phyloP scores from a whole-genome alignment of 2,797 vertebrate genomes.

The Crax fasciolata region DNA sequence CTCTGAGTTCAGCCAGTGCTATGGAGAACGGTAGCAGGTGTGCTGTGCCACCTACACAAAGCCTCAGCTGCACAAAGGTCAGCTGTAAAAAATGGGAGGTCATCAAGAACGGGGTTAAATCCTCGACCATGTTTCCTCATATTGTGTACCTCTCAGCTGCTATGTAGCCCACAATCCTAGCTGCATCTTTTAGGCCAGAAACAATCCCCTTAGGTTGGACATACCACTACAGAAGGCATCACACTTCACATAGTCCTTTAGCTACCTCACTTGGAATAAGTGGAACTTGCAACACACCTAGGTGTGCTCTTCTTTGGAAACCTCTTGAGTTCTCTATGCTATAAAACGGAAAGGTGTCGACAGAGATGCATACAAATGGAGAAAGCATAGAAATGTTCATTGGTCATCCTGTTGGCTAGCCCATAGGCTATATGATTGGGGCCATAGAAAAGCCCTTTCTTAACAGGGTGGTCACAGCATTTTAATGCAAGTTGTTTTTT shows the following conservation, averaged over 20 bases:
- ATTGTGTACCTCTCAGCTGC: not conserved
- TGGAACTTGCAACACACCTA: rapidly evolving
- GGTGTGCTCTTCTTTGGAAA: not conserved
- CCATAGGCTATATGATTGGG: not conserved
- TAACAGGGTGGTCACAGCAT: not conserved
- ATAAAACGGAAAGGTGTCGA: not conserved
- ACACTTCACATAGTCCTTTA: not conserved
- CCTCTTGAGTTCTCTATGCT: not conserved
- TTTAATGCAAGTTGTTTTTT: not conserved
- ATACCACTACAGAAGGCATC: not conserved
- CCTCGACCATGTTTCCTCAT: not conserved
- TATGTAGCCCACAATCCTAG: not conserved
- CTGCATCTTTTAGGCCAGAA: not conserved
- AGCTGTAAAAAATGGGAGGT: not conserved
- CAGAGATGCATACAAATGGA: not conserved
- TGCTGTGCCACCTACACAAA: not conserved
- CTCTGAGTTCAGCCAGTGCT: not conserved
- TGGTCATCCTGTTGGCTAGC: not conserved
- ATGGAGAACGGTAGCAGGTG: not conserved
- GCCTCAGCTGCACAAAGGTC: not conserved
- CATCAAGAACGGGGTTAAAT: not conserved
- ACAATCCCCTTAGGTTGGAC: not conserved
- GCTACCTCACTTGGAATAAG: not conserved
- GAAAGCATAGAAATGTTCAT: not conserved
- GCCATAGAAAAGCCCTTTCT: not conserved